These are phyloP conservation scores for Sminthurinus aureus DNA, from an alignment of 2,888 invertebrate species.

Conservation along the genomic window DNA sequence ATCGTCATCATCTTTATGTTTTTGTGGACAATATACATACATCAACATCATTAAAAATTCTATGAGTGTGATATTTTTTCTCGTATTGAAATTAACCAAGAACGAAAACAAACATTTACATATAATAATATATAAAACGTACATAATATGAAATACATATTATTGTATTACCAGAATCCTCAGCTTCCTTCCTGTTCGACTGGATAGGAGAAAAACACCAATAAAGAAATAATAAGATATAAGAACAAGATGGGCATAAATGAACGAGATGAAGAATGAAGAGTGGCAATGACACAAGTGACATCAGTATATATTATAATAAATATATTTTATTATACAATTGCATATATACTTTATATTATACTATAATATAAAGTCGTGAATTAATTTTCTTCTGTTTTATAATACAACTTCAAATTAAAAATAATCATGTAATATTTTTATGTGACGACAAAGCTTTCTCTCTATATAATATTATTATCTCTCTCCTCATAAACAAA, in stretches of 20 bases:
- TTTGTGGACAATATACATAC: constrained; percentile 35
- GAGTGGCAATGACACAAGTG: not conserved
- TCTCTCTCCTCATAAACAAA: no score
- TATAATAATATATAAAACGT: no score
- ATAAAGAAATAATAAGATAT: not conserved
- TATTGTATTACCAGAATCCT: constrained; percentile 30
- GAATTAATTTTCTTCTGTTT: not conserved
- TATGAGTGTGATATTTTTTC: constrained; percentile 40
- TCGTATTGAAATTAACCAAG: constrained; percentile 27
- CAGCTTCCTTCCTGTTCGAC: constrained; percentile 36
- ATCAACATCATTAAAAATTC: constrained; percentile 31
- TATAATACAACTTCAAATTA: no score
- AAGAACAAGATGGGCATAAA: constrained; percentile 9
- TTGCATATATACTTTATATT: not conserved
- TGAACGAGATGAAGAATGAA: not conserved
- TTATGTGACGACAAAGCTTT: no score
- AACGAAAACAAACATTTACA: not conserved
- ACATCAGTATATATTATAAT: not conserved
- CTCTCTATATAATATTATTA: no score
- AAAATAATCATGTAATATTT: no score
- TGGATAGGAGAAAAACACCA: not conserved
- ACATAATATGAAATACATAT: not conserved
- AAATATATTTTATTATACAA: not conserved
- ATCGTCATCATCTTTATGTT: constrained; percentile 32
- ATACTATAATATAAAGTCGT: not conserved